Conservation (phyloP, 92 coral and sea anemone genomes). For the Ricordea florida region DNA sequence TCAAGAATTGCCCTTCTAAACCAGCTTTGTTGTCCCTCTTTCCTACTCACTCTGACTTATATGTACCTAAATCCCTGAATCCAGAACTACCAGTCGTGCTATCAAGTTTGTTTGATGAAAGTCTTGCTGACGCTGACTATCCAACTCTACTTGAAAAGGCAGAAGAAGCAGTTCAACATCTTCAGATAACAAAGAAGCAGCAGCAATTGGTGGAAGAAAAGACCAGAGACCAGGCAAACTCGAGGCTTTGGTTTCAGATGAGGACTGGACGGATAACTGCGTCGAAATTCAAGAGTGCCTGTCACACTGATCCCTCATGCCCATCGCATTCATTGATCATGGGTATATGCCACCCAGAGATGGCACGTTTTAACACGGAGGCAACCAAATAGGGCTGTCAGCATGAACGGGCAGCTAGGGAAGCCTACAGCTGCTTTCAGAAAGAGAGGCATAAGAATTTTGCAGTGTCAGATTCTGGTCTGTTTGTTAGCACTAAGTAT, state of each 20-base stretch:
- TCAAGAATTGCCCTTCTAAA: slow-evolving; percentile 29
- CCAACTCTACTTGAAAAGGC: slow-evolving; percentile 31
- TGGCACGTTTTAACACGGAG: slow-evolving; percentile 27
- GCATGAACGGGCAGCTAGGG: slow-evolving; percentile 43
- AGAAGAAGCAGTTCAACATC: not conserved
- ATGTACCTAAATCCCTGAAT: slow-evolving; percentile 36
- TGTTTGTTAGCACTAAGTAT: slow-evolving; percentile 23
- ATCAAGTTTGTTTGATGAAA: slow-evolving; percentile 27
- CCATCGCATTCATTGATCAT: slow-evolving; percentile 46
- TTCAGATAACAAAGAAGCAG: slow-evolving; percentile 16
- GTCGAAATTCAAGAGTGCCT: slow-evolving; percentile 38
- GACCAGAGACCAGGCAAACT: slow-evolving; percentile 43
- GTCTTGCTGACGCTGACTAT: slow-evolving; percentile 41
- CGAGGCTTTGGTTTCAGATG: slow-evolving; percentile 58
- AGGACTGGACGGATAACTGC: slow-evolving; percentile 61
- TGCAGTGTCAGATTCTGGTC: slow-evolving; percentile 17
- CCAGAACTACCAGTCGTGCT: slow-evolving; percentile 46
- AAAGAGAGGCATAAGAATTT: slow-evolving; percentile 26
- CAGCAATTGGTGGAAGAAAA: slow-evolving; percentile 51
- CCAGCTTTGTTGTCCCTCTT: slow-evolving; percentile 49
- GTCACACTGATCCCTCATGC: slow-evolving; percentile 38
- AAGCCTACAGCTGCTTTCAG: slow-evolving; percentile 5
- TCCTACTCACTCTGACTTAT: slow-evolving; percentile 18
- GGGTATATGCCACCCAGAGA: slow-evolving; percentile 62
- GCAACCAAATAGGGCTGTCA: slow-evolving; percentile 56